Conservation (phyloP, 2,113 vertebrate species). For the Vicugna pacos region DNA sequence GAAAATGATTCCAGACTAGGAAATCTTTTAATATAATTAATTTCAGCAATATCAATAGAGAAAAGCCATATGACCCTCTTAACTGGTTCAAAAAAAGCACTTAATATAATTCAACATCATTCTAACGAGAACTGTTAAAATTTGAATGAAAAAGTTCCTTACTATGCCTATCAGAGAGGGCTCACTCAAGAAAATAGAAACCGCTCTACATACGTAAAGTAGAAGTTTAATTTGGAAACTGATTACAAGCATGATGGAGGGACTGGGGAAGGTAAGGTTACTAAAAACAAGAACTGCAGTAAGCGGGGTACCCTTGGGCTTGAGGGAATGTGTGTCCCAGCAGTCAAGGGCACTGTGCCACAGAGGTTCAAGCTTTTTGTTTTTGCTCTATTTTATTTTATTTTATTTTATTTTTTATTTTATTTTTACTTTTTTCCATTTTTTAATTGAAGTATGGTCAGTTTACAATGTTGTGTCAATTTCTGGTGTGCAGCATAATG, state of each 20-base stretch:
- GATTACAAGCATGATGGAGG: background rate
- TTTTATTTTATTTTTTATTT: too few species aligned
- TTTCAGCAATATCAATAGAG: conserved; percentile 23
- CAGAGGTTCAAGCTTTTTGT: background rate
- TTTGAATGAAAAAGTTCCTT: conserved; percentile 48
- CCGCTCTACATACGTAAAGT: background rate
- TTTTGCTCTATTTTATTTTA: too few species aligned
- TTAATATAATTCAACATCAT: background rate
- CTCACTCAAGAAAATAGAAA: background rate
- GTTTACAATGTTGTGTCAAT: too few species aligned
- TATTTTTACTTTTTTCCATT: too few species aligned
- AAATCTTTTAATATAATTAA: conserved; percentile 22
- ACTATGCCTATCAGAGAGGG: background rate
- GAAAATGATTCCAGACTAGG: background rate
- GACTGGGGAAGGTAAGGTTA: background rate
- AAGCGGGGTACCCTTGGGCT: background rate
- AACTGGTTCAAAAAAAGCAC: background rate
- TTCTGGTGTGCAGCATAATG: too few species aligned
- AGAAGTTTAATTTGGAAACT: background rate
- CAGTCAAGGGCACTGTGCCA: background rate
- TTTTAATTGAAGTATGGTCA: too few species aligned
- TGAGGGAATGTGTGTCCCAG: background rate
- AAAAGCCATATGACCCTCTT: background rate
- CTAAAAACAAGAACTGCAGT: background rate
- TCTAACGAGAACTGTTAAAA: conserved; percentile 32